Evolutionary conservation across 1,140 invertebrate species (phyloP), one percentile per base, ranked within the genome.

Genomic region (Brachionus asplanchnoidis): DNA sequence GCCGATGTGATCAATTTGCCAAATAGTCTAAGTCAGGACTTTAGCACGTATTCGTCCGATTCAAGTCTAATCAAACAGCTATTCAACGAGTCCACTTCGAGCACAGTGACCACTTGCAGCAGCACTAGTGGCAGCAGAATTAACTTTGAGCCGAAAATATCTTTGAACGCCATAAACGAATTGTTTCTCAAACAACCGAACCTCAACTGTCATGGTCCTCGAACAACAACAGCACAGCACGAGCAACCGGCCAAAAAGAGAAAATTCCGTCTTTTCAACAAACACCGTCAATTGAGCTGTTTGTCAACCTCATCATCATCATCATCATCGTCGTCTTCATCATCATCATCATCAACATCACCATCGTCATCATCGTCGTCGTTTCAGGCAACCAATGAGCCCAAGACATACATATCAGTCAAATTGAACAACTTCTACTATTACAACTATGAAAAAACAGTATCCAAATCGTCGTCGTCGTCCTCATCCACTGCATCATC

Each of bases 21-120:
- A 12, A 82, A 82, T 46, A 65, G 50, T 82, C 7, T 82, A 6
- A 82, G 79, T 4, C 79, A 82, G 17, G 79, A 82, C 32, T 82
- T 82, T 68, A 82, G 79, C 26, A 82, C 79, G 4, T 82, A 82
- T 40, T 82, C 79, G 20, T 82, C 79, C 8, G 79, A 82, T n/a
- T 82, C 79, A 9, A 82, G 79, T 36, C 53, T 82, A 12, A 82
- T 82, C 12, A 82, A 68, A 68, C 79, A 82, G 23, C 23, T 77
- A 8, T 26, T 77, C 14, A 50, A 28, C 26, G 73, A 77, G 7
- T 77, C 73, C 26, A 50, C 73, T 14, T 77, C 73, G n/a, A 73
- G 68, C 40, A 73, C 68, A 11, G 14, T 28, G 5, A 73, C 68
- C 17, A 42, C n/a, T 5, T 20, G 14, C 14, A 73, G n/a, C 42